Evolutionary conservation across 2,113 vertebrate genomes (phyloP).

Genomic region (Sphyrna mokarran): DNA sequence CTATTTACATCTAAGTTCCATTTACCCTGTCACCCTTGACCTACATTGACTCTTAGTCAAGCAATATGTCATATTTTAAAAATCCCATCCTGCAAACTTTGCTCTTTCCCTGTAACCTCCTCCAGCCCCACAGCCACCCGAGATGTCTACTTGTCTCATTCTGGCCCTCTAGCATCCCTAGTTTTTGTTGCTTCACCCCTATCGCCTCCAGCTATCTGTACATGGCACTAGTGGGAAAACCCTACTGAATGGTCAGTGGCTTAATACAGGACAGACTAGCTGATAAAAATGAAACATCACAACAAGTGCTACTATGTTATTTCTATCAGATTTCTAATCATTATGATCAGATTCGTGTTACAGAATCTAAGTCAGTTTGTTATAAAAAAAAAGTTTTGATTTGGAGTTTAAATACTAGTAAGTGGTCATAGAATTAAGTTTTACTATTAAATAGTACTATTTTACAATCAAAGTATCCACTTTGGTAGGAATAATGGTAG

Average conservation of each 20-base stretch:
- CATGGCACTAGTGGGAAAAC: neutral
- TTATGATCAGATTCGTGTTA: neutral
- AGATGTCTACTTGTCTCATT: neutral
- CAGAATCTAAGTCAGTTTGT: neutral
- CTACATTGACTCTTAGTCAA: neutral
- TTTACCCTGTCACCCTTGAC: neutral
- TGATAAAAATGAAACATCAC: neutral
- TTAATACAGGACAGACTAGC: neutral
- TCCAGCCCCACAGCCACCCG: neutral
- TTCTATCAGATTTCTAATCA: neutral
- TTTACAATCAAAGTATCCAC: too few relatives aligned
- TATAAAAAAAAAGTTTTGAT: neutral
- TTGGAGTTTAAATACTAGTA: neutral
- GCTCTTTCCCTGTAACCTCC: neutral
- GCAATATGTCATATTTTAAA: neutral
- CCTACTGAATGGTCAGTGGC: neutral
- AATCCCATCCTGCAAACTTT: neutral
- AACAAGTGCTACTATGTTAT: neutral
- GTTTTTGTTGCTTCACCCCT: neutral
- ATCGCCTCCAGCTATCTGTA: neutral
- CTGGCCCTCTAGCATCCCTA: neutral
- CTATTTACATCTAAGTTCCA: neutral
- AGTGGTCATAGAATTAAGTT: neutral
- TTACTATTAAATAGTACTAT: neutral
- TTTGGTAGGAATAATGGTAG: too few relatives aligned